Percentiles rank a stretch among this genome's conserved stretches.
Conservation (phyloP, 2,888 invertebrate genomes). For the Orthosia cruda region DNA sequence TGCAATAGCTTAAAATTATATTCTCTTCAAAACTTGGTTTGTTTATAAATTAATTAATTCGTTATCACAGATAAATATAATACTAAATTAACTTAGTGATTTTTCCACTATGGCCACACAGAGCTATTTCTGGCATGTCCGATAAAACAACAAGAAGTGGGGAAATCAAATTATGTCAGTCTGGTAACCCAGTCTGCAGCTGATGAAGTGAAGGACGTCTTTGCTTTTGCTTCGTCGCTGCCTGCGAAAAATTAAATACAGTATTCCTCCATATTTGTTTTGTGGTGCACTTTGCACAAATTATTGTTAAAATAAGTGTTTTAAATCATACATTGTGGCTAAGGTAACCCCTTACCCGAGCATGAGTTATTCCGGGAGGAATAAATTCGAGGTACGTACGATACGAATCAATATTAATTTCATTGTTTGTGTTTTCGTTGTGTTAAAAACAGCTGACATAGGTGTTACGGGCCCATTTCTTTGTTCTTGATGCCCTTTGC, state of each 20-base stretch:
- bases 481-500: conserved; percentile 75
- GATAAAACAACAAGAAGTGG: conserved; percentile 27
- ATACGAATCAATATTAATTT: conserved; percentile 72
- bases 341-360: conserved; percentile 89
- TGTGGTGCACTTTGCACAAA: conserved; percentile 72
- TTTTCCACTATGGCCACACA: conserved; percentile 17
- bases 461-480: conserved; percentile 76
- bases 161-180: conserved; percentile 41
- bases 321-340: conserved; percentile 88
- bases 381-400: conserved; percentile 92
- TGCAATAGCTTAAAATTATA: too few species aligned
- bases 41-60: too few species aligned
- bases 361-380: conserved; percentile 93
- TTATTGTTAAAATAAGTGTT: conserved; percentile 64
- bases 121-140: conserved; percentile 28
- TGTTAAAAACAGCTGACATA: conserved; percentile 93
- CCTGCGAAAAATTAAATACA: conserved; percentile 78
- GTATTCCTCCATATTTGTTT: conserved; percentile 82
- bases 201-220: conserved; percentile 68
- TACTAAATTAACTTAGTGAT: neutral
- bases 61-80: too few species aligned
- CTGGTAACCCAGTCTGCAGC: conserved; percentile 72
- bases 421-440: conserved; percentile 89
- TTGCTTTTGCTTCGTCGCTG: conserved; percentile 53
- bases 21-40: neutral